These are phyloP conservation scores for Pipistrellus nathusii DNA, from an alignment of 2,797 vertebrate species.

Conservation along the genomic window DNA sequence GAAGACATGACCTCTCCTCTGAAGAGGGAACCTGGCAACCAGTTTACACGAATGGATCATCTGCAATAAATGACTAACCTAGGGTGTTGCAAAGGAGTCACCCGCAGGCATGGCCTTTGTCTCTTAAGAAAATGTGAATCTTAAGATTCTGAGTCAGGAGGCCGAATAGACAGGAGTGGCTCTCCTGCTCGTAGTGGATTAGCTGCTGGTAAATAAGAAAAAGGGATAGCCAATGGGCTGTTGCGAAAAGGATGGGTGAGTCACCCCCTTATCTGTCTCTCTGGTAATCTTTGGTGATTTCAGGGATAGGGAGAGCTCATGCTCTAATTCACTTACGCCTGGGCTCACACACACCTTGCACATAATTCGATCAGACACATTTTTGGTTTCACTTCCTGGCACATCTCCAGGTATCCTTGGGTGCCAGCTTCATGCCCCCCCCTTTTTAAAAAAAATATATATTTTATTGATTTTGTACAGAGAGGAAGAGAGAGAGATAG, in stretches of 20 bases:
- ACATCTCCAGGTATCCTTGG: background rate
- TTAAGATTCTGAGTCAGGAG: conserved; percentile 74
- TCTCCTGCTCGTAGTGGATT: background rate
- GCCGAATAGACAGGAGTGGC: background rate
- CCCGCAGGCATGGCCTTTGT: conserved; percentile 33
- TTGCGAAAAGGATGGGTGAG: conserved; percentile 33
- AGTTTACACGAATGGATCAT: background rate
- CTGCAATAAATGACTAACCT: conserved; percentile 48
- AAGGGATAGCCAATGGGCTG: background rate
- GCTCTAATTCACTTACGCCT: background rate
- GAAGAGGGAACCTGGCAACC: background rate
- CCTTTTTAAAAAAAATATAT: too few relatives aligned
- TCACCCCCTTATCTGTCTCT: conserved; percentile 41
- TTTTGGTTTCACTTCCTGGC: background rate
- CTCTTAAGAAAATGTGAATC: conserved; percentile 59
- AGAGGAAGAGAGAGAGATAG: too few relatives aligned
- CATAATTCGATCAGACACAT: background rate
- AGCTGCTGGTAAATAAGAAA: conserved; percentile 26
- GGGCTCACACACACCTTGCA: background rate
- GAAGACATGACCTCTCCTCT: conserved; percentile 7
- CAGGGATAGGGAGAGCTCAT: background rate
- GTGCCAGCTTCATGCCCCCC: background rate
- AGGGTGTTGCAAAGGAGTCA: background rate
- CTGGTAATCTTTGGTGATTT: background rate
- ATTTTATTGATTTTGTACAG: too few relatives aligned